Percentiles rank a stretch among this genome's conserved stretches.
phyloP scores from a whole-genome alignment of 2,797 vertebrate species.

The Cirrhinus molitorella region DNA sequence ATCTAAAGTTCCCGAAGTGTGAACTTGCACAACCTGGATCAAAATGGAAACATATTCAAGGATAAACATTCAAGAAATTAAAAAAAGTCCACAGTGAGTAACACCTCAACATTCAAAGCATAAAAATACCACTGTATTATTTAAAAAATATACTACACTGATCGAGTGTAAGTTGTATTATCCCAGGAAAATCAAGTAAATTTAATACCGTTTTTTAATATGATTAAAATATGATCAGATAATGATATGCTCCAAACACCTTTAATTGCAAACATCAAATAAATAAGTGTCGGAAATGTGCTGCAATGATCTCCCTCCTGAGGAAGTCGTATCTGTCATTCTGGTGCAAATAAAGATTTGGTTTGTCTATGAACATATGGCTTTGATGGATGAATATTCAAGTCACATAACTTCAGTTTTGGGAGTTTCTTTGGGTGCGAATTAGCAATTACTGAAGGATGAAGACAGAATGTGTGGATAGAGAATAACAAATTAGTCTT shows the following conservation, averaged over 20 bases:
- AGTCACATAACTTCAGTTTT: conserved; percentile 20
- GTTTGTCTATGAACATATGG: conserved; percentile 32
- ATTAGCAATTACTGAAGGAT: conserved; percentile 36
- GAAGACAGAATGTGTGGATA: neutral
- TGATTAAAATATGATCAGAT: neutral
- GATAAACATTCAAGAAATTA: neutral
- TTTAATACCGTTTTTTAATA: conserved; percentile 5
- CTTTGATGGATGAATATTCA: conserved; percentile 34
- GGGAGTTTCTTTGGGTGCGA: neutral
- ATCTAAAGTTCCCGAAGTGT: conserved; percentile 6
- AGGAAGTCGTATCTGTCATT: conserved; percentile 32
- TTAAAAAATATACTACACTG: neutral
- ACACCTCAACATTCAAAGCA: neutral
- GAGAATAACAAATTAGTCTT: neutral
- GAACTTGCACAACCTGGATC: conserved; percentile 2
- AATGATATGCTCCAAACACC: neutral
- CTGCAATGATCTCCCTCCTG: neutral
- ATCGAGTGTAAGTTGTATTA: conserved; percentile 3
- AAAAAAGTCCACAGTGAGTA: neutral
- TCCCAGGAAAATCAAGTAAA: neutral
- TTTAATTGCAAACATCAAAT: conserved; percentile 14
- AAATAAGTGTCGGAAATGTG: conserved; percentile 1
- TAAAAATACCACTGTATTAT: neutral
- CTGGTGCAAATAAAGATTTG: conserved; percentile 16
- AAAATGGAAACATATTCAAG: neutral